Evolutionary conservation across 2,888 invertebrate species (phyloP).

Genomic region (Apotomis betuletana): DNA sequence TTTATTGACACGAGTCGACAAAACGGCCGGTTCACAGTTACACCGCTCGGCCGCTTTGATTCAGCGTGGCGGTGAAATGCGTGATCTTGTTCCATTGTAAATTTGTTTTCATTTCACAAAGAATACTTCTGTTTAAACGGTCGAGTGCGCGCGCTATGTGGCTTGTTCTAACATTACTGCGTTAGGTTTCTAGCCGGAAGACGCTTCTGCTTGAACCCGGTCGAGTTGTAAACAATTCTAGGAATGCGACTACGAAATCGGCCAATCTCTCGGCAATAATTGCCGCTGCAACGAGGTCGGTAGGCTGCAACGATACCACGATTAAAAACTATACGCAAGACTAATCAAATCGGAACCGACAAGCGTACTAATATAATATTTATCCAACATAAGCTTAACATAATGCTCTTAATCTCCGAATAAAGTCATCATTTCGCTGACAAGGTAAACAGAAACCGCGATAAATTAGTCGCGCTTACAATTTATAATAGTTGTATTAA

Average conservation of each 20-base stretch:
- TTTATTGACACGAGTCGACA: conserved; percentile 83
- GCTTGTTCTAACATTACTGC: conserved; percentile 25
- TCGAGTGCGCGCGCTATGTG: conserved; percentile 38
- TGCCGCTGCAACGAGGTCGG: conserved; percentile 30
- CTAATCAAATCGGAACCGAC: neutral
- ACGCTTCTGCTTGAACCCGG: conserved; percentile 36
- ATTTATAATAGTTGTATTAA: conserved; percentile 69
- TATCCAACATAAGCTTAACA: conserved; percentile 18
- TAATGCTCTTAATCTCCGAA: conserved; percentile 42
- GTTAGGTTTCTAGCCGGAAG: conserved; percentile 38
- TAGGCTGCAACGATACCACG: conserved; percentile 19
- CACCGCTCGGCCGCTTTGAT: conserved; percentile 75
- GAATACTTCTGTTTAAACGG: conserved; percentile 42
- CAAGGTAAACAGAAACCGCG: conserved; percentile 60
- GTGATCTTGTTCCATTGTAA: conserved; percentile 58
- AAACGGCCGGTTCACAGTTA: conserved; percentile 78
- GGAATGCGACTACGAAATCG: conserved; percentile 36
- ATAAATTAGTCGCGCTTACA: conserved; percentile 68
- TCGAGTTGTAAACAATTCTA: conserved; percentile 22
- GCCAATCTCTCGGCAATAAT: conserved; percentile 32
- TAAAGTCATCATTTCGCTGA: conserved; percentile 60
- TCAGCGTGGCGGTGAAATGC: conserved; percentile 55
- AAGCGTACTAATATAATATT: conserved; percentile 20
- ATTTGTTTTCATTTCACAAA: conserved; percentile 42
- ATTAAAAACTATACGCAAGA: conserved; percentile 20